These are phyloP conservation scores for Phyllotreta cruciferae DNA, from an alignment of 2,888 invertebrate species.

Conservation along the genomic window DNA sequence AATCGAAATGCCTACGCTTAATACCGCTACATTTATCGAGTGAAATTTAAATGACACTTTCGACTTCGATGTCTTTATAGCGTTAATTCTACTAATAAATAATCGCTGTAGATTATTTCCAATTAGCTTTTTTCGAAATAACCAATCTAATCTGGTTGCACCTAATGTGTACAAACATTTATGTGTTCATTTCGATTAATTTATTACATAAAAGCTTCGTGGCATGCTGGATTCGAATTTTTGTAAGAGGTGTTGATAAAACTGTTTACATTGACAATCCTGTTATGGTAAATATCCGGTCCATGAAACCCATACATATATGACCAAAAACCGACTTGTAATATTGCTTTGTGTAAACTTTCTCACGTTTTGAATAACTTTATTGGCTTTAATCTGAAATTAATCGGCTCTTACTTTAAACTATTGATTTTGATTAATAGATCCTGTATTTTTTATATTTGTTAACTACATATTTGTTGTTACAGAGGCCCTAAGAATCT, in stretches of 20 bases:
- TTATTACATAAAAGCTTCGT: too few relatives aligned
- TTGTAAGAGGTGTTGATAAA: too few relatives aligned
- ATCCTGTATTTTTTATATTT: not conserved
- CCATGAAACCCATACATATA: too few relatives aligned
- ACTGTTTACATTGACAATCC: too few relatives aligned
- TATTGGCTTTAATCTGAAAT: not conserved
- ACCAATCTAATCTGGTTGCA: too few relatives aligned
- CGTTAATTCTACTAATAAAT: not conserved
- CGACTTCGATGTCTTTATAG: constrained; percentile 7
- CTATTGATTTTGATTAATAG: not conserved
- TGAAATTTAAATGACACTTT: constrained; percentile 28
- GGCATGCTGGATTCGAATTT: too few relatives aligned
- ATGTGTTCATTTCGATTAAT: too few relatives aligned
- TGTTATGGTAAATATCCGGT: too few relatives aligned
- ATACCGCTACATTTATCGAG: constrained; percentile 22
- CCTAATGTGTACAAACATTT: too few relatives aligned
- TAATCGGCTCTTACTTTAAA: not conserved
- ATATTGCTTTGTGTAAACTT: not conserved
- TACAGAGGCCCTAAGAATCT: constrained; percentile 83
- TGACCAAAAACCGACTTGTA: too few relatives aligned
- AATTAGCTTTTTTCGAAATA: not conserved
- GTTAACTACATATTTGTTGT: constrained; percentile 10
- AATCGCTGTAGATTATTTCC: not conserved
- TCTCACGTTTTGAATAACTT: not conserved
- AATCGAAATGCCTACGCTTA: constrained; percentile 8